A percentile compares a stretch with the other conserved stretches of the same genome.
phyloP scores from a whole-genome alignment of 2,888 invertebrate species.

The Digitonthophagus gazella region DNA sequence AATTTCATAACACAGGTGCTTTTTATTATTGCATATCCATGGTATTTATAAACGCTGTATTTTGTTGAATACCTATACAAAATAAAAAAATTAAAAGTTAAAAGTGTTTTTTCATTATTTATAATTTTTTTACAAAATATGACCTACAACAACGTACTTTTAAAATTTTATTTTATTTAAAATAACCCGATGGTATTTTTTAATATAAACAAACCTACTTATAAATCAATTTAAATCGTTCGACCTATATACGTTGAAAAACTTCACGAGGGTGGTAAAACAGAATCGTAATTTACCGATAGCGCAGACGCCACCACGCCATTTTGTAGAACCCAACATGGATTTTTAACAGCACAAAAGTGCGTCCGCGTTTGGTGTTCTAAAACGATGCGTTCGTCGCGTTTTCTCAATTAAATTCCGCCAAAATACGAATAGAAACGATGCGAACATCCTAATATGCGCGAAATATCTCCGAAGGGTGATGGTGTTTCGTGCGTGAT shows the following conservation, averaged over 20 bases:
- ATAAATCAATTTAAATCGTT: no score
- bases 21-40: conserved; percentile 11
- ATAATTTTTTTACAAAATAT: neutral
- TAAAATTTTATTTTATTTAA: no score
- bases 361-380: conserved; percentile 16
- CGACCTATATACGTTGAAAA: no score
- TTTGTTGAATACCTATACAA: neutral
- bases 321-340: conserved; percentile 40
- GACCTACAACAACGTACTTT: neutral
- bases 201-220: no score
- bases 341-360: conserved; percentile 22
- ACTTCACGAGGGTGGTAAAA: neutral
- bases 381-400: neutral
- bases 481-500: conserved; percentile 23
- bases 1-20: conserved; percentile 2
- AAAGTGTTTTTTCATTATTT: no score
- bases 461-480: neutral
- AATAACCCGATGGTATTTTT: no score
- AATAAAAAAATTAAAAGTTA: neutral
- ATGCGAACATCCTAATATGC: conserved; percentile 6
- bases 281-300: conserved; percentile 14
- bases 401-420: neutral
- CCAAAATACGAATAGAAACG: neutral
- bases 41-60: conserved; percentile 2
- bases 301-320: conserved; percentile 43